These are phyloP conservation scores for Nymphalis c-album DNA, from an alignment of 2,888 invertebrate genomes.

Conservation along the genomic window DNA sequence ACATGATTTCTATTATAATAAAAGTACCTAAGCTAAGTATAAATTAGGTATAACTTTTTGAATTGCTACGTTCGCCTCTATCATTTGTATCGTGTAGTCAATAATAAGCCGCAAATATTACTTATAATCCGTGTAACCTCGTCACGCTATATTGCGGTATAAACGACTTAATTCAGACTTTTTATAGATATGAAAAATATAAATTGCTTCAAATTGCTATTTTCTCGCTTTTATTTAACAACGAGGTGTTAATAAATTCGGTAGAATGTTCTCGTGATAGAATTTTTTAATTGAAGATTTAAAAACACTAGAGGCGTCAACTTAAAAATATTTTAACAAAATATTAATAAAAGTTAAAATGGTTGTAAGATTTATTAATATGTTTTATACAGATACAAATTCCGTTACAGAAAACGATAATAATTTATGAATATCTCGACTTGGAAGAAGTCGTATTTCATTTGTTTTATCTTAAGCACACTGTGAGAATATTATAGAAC, in stretches of 20 bases:
- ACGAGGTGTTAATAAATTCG: constrained; percentile 2
- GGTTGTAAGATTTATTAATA: too few species aligned
- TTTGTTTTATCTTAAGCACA: too few species aligned
- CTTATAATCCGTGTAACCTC: constrained; percentile 18
- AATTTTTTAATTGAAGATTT: not conserved
- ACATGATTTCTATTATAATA: not conserved
- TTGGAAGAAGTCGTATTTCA: too few species aligned
- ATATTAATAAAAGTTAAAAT: too few species aligned
- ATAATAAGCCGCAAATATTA: constrained; percentile 20
- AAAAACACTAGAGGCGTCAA: too few species aligned
- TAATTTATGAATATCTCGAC: too few species aligned
- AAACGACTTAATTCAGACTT: constrained; percentile 21
- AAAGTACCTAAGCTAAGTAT: not conserved
- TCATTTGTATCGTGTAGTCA: constrained; percentile 21
- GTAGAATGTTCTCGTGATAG: not conserved
- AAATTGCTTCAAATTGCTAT: constrained; percentile 13
- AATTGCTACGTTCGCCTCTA: not conserved
- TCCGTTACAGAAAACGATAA: too few species aligned
- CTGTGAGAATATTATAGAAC: too few species aligned
- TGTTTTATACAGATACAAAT: too few species aligned
- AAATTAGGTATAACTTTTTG: constrained; percentile 2
- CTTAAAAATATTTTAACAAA: too few species aligned
- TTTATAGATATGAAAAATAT: constrained; percentile 13
- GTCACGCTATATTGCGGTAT: constrained; percentile 28
- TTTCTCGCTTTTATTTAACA: constrained; percentile 10